Evolutionary conservation across 2,113 vertebrate species (phyloP).

Genomic region (Rhabdornis inornatus): DNA sequence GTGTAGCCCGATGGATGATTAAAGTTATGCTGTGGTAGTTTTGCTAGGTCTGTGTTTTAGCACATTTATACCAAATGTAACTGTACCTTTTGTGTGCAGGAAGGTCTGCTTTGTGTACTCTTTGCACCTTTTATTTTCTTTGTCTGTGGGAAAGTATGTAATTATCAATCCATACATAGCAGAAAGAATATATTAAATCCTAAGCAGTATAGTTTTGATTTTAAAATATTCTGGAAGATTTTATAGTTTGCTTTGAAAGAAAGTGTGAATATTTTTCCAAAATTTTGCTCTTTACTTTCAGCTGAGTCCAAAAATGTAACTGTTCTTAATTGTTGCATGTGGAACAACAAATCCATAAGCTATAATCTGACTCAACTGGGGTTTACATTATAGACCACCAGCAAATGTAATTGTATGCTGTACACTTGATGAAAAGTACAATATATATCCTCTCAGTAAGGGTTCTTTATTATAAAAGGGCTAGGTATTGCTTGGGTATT

Average conservation of each 20-base stretch:
- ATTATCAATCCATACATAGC: background rate
- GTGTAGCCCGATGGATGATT: background rate
- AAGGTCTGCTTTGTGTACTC: background rate
- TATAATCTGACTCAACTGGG: background rate
- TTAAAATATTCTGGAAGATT: background rate
- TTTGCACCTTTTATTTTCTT: background rate
- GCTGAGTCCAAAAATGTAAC: background rate
- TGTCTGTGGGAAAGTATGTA: background rate
- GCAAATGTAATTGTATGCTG: conserved; percentile 61
- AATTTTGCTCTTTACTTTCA: background rate
- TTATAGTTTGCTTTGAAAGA: background rate
- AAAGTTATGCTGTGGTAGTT: background rate
- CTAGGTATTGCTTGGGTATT: conserved; percentile 73
- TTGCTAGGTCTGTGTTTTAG: background rate
- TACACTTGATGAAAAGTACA: conserved; percentile 53
- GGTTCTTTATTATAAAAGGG: conserved; percentile 68
- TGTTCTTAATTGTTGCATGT: background rate
- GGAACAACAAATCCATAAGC: background rate
- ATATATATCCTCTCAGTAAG: conserved; percentile 66
- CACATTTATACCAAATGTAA: background rate
- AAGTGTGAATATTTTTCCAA: background rate
- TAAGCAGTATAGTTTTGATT: background rate
- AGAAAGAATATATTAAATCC: background rate
- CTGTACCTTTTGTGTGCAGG: background rate
- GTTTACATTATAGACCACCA: conserved; percentile 68